phyloP scores from a whole-genome alignment of 2,797 vertebrate genomes.

The Knipowitschia caucasica region DNA sequence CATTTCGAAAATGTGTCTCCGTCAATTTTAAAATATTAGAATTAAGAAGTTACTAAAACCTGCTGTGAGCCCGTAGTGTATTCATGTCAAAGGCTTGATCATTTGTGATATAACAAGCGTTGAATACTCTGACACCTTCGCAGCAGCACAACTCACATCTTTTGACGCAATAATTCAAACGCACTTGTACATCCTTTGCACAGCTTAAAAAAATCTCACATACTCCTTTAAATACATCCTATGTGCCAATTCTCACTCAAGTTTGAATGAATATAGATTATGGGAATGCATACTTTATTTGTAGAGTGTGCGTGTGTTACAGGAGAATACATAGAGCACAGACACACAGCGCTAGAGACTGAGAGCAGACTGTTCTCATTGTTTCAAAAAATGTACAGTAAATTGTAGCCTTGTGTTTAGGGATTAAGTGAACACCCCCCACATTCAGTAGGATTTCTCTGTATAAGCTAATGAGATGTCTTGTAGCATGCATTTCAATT shows the following conservation, averaged over 20 bases:
- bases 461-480: too few relatives aligned
- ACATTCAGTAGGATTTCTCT: too few relatives aligned
- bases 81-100: conserved; percentile 6
- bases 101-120: conserved; percentile 37
- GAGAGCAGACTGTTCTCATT: conserved; percentile 26
- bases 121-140: conserved; percentile 29
- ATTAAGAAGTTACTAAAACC: conserved; percentile 19
- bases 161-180: conserved; percentile 38
- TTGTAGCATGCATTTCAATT: too few relatives aligned
- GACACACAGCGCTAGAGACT: conserved; percentile 16
- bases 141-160: conserved; percentile 36
- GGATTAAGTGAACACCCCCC: too few relatives aligned
- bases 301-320: conserved; percentile 2
- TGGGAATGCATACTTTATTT: conserved; percentile 1
- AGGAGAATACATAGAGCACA: conserved; percentile 19
- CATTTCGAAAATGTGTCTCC: too few relatives aligned
- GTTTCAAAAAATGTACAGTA: conserved; percentile 25
- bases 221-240: not conserved
- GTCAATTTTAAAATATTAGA: conserved; percentile 18
- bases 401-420: not conserved
- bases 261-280: conserved; percentile 10
- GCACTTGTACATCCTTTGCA: conserved; percentile 10
- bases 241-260: not conserved
- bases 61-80: conserved; percentile 2
- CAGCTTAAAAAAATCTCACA: not conserved